A percentile compares a stretch with the other conserved stretches of the same genome.
Conservation (phyloP, 2,113 vertebrate species). For the Peromyscus californicus region DNA sequence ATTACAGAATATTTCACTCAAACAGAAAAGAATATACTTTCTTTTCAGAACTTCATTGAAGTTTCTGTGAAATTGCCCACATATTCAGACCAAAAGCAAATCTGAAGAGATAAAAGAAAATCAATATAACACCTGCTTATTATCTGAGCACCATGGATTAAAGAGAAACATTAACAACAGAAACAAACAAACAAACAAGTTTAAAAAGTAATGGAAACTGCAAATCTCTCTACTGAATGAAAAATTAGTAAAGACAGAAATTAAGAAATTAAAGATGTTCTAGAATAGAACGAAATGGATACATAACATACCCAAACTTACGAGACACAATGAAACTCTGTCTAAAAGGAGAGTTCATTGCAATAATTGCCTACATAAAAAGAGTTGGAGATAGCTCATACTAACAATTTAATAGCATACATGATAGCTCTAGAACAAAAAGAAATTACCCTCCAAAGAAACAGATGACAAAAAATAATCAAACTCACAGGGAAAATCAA, state of each 20-base stretch:
- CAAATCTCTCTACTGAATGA: background rate
- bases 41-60: background rate
- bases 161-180: background rate
- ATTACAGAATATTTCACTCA: background rate
- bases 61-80: background rate
- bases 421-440: background rate
- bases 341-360: background rate
- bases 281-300: background rate
- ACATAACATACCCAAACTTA: background rate
- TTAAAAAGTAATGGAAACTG: background rate
- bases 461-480: too few relatives aligned
- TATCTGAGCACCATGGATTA: background rate
- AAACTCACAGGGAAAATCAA: too few relatives aligned
- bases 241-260: background rate
- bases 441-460: background rate
- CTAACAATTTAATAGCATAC: background rate
- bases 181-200: background rate
- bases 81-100: accelerated
- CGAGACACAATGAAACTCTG: too few relatives aligned
- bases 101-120: background rate
- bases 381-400: background rate
- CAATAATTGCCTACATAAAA: background rate
- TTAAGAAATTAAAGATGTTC: background rate
- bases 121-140: background rate
- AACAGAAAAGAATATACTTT: background rate